Base-by-base conservation (phyloP, 2,888 invertebrate species). In the Stictocephala bisonia region DNA sequence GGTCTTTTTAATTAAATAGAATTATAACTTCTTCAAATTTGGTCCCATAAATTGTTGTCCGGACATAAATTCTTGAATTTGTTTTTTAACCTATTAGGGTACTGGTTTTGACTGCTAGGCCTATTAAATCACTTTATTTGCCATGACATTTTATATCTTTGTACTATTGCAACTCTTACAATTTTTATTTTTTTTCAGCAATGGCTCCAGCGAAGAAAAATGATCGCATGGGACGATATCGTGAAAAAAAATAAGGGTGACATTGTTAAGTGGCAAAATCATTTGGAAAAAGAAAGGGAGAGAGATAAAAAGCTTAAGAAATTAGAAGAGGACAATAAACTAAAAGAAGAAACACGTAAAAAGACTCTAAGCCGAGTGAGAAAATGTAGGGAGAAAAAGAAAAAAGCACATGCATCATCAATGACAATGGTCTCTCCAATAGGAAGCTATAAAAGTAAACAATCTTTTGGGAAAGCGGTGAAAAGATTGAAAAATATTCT, bases 401-500 rank as follows among this genome's bases (percentile, higher is more conserved):
- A 58, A 31, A 58, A 58, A 24, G 15, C 31, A 2, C 58, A 3
- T 3, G 6, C 27, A 58, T 58, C 64, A 60, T 6, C 35, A 22
- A 60, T 35, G 20, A 15, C 64, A 31, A 31, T 31, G 40, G 24
- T 35, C 24, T 60, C 64, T 35, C 64, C 64, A 15, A 60, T 60
- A 22, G 64, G 64, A 60, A 60, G 64, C 22, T 35, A 60, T 18
- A 60, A 60, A 60, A 31, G 64, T 35, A 60, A 60, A 20, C 64
- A 60, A 35, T 60, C 40, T 11, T 60, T 60, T 40, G 31, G 31
- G 20, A 35, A 60, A 60, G 64, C 64, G 35, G 35, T 40, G n/a
- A 60, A 60, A 22, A 60, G 41, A 60, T 60, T 60, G 6, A 35
- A 60, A 60, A 40, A 60, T 1, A 60, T 60, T 60, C 64, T 31